These are phyloP conservation scores for Diplogasteroides magnus DNA, from an alignment of 1,140 invertebrate genomes.

Conservation along the genomic window DNA sequence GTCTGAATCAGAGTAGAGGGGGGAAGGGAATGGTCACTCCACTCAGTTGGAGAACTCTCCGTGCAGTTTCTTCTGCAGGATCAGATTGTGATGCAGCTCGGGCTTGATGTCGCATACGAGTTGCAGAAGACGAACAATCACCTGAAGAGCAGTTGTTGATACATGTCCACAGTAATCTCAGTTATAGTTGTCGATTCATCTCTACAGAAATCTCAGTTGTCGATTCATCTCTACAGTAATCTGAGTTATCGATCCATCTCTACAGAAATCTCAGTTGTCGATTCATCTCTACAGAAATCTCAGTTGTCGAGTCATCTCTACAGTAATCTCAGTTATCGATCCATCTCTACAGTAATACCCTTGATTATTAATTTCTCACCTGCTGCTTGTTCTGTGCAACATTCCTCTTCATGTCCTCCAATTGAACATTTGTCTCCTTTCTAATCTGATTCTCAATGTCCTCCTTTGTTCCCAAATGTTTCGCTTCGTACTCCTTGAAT, in stretches of 20 bases:
- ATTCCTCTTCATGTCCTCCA: constrained; percentile 44
- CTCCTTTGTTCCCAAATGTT: constrained; percentile 54
- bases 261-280: neutral
- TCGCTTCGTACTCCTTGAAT: constrained; percentile 53
- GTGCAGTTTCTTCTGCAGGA: constrained; percentile 51
- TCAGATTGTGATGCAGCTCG: constrained; percentile 74
- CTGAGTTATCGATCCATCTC: neutral
- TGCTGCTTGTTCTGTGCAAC: constrained; percentile 51
- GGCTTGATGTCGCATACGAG: constrained; percentile 82
- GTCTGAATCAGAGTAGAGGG: constrained; percentile 1
- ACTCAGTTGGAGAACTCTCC: constrained; percentile 32
- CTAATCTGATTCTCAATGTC: constrained; percentile 50
- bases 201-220: neutral
- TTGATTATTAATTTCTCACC: neutral
- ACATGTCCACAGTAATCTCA: neutral
- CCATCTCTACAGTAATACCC: neutral
- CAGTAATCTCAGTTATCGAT: neutral
- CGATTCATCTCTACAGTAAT: neutral
- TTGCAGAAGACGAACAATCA: constrained; percentile 74
- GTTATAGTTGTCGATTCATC: constrained; percentile 23
- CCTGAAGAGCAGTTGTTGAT: constrained; percentile 60
- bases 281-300: neutral
- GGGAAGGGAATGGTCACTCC: neutral
- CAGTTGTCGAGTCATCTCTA: neutral
- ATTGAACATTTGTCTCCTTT: constrained; percentile 41